Base-by-base conservation (phyloP, 2,888 invertebrate species). In the Cartodere bifasciata region DNA sequence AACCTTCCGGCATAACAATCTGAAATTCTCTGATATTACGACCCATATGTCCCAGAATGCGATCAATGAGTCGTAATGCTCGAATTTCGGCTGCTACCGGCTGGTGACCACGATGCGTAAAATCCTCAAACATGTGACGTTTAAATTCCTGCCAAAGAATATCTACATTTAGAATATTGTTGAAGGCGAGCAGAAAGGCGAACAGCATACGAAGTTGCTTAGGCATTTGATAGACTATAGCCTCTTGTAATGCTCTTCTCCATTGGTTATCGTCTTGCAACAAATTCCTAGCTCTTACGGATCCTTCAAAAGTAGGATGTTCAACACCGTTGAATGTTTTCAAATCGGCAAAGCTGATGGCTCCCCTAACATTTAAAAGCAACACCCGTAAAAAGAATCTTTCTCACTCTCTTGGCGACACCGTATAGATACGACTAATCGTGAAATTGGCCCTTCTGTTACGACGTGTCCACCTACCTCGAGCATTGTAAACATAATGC, bases 201-300 rank as follows among this genome's bases (percentile, higher is more conserved):
- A 20, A 20, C 6, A 20, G n/a, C n/a, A 7, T 20, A 7, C 20
- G 6, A 6, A 20, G 20, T 20, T 20, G 20, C 6, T 7, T n/a
- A n/a, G 20, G 20, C 20, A 20, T 20, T 20, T 20, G 20, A 20
- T 7, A 20, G n/a, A 7, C n/a, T 20, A 7, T 20, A 6, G 20
- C 20, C n/a, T 20, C 20, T 6, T 20, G 7, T 6, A 20, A n/a
- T 7, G 7, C 6, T 6, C 20, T 6, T 6, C 6, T 6, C 20
- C 20, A 20, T 20, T 20, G 7, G 20, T 20, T 20, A n/a, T 20
- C n/a, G 20, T 20, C 20, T 20, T 20, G 7, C n/a, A 20, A 20
- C 6, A 20, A n/a, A 20, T 20, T 20, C 20, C 6, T 7, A 20
- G 20, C 20, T 20, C 6, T n/a, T n/a, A n/a, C n/a, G n/a, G n/a